These are phyloP conservation scores for Hemithea aestivaria DNA, from an alignment of 2,888 invertebrate genomes.

Conservation along the genomic window DNA sequence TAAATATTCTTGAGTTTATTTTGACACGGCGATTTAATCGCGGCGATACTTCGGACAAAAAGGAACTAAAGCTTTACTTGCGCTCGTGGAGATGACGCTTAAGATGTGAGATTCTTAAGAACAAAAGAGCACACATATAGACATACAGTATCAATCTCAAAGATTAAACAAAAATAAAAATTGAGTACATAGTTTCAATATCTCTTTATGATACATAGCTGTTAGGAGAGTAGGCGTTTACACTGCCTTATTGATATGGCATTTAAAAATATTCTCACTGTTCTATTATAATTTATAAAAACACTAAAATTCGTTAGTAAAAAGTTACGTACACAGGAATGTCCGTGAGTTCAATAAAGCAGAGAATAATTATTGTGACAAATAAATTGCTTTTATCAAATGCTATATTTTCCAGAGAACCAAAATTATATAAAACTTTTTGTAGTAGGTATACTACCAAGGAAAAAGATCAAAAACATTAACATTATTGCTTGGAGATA, in stretches of 20 bases:
- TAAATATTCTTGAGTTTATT: too few relatives aligned
- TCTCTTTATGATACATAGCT: constrained; percentile 22
- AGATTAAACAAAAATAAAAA: constrained; percentile 28
- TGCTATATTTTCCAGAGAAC: too few relatives aligned
- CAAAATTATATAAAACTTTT: too few relatives aligned
- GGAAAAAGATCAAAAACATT: too few relatives aligned
- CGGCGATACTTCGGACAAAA: too few relatives aligned
- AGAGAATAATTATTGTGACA: too few relatives aligned
- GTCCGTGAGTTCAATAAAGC: constrained; percentile 14
- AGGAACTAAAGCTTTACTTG: constrained; percentile 4
- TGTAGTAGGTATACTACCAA: too few relatives aligned
- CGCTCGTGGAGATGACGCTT: neutral
- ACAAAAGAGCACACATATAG: constrained; percentile 33
- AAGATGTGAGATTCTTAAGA: constrained; percentile 43
- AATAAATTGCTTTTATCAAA: too few relatives aligned
- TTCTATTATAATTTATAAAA: constrained; percentile 4
- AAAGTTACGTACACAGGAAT: constrained; percentile 18
- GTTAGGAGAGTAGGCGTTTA: constrained; percentile 10
- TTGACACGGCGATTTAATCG: neutral
- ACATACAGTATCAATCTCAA: constrained; percentile 28
- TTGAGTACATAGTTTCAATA: constrained; percentile 31
- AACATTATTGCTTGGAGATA: too few relatives aligned
- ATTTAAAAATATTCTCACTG: constrained; percentile 18
- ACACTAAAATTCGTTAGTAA: constrained; percentile 7
- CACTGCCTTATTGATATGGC: constrained; percentile 3